These are phyloP conservation scores for Drosophila vallismaia DNA, from an alignment of 2,888 invertebrate species.

Conservation along the genomic window DNA sequence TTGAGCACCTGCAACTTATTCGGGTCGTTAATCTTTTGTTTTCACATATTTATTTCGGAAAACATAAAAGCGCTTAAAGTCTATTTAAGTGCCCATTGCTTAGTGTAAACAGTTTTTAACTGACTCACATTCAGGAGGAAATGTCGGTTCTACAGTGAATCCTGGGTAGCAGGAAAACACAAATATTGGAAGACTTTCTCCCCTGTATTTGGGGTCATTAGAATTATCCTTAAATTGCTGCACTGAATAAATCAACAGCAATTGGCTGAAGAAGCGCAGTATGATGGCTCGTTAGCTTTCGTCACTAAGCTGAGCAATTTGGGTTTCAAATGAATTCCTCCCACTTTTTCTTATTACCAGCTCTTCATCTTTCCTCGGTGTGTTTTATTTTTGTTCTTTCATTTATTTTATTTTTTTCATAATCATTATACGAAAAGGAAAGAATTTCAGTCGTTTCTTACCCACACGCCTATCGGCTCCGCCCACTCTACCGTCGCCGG, in stretches of 20 bases:
- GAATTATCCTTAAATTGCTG: conserved; percentile 52
- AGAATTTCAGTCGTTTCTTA: conserved; percentile 50
- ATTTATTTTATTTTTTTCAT: conserved; percentile 62
- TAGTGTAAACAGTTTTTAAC: conserved; percentile 58
- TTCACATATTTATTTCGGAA: conserved; percentile 65
- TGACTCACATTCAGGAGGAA: conserved; percentile 32
- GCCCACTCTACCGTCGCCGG: conserved; percentile 57
- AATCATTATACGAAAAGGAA: conserved; percentile 66
- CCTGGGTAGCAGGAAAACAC: neutral
- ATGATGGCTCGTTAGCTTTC: conserved; percentile 63
- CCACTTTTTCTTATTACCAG: conserved; percentile 74
- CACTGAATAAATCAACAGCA: conserved; percentile 61
- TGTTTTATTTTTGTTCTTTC: conserved; percentile 48
- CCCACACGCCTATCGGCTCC: conserved; percentile 55
- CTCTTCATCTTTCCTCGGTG: conserved; percentile 36
- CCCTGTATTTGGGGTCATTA: conserved; percentile 7
- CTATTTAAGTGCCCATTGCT: conserved; percentile 72
- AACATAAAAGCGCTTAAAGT: conserved; percentile 71
- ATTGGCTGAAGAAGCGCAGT: conserved; percentile 23
- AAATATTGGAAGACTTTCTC: neutral
- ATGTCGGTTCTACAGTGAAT: conserved; percentile 15
- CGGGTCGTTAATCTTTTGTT: conserved; percentile 51
- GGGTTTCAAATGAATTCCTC: conserved; percentile 75
- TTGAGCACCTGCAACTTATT: conserved; percentile 62
- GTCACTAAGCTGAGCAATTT: conserved; percentile 62